Conservation (phyloP, 2,797 vertebrate genomes). For the Danionella dracula region DNA sequence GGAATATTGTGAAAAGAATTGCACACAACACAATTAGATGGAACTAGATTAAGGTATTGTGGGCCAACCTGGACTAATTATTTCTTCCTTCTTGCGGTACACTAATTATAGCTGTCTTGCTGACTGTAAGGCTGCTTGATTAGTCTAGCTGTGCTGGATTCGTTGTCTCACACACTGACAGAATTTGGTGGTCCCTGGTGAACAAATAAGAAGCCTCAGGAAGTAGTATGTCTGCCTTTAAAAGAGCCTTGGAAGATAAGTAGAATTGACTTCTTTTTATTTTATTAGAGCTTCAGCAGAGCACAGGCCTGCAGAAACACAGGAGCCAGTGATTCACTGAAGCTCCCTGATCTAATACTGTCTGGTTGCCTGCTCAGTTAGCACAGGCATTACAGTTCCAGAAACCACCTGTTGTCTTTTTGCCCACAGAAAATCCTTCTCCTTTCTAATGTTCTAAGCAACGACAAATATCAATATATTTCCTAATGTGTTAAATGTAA, state of each 20-base stretch:
- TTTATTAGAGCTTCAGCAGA: slow-evolving; percentile 50
- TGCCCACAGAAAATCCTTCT: too few species aligned
- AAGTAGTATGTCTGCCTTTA: slow-evolving; percentile 1
- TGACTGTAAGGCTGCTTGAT: slow-evolving; percentile 14
- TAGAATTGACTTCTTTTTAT: slow-evolving; percentile 50
- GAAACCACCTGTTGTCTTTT: too few species aligned
- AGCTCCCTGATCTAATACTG: slow-evolving; percentile 16
- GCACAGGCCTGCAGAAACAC: slow-evolving; percentile 34
- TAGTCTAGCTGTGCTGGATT: slow-evolving; percentile 25
- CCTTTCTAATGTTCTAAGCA: too few species aligned
- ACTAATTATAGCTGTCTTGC: slow-evolving; percentile 16
- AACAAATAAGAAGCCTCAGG: not conserved
- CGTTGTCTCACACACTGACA: not conserved
- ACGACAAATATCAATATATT: too few species aligned
- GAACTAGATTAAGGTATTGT: slow-evolving; percentile 24
- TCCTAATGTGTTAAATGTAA: too few species aligned
- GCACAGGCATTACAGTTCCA: too few species aligned
- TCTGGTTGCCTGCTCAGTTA: not conserved
- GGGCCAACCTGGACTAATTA: slow-evolving; percentile 19
- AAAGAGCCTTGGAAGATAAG: slow-evolving; percentile 37
- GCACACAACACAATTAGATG: slow-evolving; percentile 1
- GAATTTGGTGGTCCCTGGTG: not conserved
- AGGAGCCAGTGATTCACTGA: slow-evolving; percentile 17
- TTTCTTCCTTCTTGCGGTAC: slow-evolving; percentile 4
- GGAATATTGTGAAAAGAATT: not conserved